Percentiles rank a stretch among this genome's conserved stretches.
These are phyloP conservation scores for Listrodromus nycthemerus DNA, from an alignment of 2,888 invertebrate genomes.

Conservation along the genomic window DNA sequence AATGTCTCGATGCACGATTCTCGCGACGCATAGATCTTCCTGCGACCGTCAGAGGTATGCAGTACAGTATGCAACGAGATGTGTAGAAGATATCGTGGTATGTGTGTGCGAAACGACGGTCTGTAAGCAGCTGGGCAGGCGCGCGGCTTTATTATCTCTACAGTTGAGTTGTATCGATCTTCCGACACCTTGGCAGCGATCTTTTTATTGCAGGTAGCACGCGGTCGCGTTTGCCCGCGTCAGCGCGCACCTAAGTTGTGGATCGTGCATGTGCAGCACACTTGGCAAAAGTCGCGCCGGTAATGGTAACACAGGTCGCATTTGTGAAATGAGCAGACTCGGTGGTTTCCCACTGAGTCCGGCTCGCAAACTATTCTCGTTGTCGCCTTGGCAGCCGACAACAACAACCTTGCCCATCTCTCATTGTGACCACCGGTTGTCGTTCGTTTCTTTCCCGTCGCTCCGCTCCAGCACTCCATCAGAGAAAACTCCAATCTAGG, in stretches of 20 bases:
- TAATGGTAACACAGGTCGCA: conserved; percentile 16
- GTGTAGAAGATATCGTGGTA: not conserved
- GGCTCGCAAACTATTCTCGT: conserved; percentile 48
- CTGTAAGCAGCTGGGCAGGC: conserved; percentile 9
- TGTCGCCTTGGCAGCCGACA: conserved; percentile 46
- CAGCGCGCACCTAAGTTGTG: conserved; percentile 4
- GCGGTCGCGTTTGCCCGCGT: conserved; percentile 23
- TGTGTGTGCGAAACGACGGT: conserved; percentile 1
- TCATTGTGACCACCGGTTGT: conserved; percentile 24
- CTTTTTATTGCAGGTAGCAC: conserved; percentile 30
- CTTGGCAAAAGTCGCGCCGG: not conserved
- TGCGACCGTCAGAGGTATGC: conserved; percentile 4
- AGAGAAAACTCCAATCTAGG: not conserved
- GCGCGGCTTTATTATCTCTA: conserved; percentile 41
- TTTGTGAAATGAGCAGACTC: conserved; percentile 24
- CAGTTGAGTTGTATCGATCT: conserved; percentile 49
- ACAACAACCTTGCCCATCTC: conserved; percentile 51
- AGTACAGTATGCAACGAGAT: not conserved
- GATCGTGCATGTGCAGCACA: not conserved
- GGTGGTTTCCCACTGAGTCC: conserved; percentile 48
- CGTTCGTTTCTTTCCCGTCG: conserved; percentile 17
- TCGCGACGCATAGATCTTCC: not conserved
- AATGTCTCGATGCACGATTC: not conserved
- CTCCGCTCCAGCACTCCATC: not conserved
- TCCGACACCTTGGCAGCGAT: conserved; percentile 49